phyloP scores from a whole-genome alignment of 2,113 vertebrate species.

The Microtus oregoni region DNA sequence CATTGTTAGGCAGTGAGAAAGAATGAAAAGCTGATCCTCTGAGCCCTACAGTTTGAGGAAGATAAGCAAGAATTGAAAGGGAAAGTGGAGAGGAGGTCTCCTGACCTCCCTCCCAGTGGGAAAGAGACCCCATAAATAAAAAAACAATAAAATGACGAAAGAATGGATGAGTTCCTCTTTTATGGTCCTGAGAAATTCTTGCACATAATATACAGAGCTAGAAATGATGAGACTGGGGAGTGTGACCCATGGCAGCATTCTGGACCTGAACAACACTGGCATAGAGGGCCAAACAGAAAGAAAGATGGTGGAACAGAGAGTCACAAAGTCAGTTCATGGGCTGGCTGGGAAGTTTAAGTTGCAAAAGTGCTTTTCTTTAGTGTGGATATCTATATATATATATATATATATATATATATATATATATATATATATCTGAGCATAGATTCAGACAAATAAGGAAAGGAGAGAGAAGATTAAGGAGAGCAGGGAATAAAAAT shows the following conservation, averaged over 20 bases:
- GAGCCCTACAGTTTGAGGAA: background rate
- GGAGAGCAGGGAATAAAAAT: background rate
- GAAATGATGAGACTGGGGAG: background rate
- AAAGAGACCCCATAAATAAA: background rate
- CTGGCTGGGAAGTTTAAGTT: background rate
- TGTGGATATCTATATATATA: background rate
- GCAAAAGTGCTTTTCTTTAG: background rate
- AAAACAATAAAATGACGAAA: background rate
- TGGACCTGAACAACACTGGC: background rate
- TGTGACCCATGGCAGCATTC: background rate
- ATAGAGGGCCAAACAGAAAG: no score
- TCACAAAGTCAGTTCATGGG: background rate
- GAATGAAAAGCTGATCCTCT: background rate
- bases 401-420: no score
- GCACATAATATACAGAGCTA: background rate
- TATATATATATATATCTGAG: background rate
- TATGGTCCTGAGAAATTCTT: background rate
- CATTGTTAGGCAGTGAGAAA: background rate
- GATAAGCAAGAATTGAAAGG: background rate
- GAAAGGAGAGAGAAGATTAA: background rate
- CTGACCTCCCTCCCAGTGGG: background rate
- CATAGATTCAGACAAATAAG: no score
- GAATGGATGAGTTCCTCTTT: background rate
- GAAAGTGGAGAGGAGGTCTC: background rate
- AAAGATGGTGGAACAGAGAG: rapidly evolving